These are phyloP conservation scores for Ochotona princeps DNA, from an alignment of 2,113 vertebrate genomes.

Conservation along the genomic window DNA sequence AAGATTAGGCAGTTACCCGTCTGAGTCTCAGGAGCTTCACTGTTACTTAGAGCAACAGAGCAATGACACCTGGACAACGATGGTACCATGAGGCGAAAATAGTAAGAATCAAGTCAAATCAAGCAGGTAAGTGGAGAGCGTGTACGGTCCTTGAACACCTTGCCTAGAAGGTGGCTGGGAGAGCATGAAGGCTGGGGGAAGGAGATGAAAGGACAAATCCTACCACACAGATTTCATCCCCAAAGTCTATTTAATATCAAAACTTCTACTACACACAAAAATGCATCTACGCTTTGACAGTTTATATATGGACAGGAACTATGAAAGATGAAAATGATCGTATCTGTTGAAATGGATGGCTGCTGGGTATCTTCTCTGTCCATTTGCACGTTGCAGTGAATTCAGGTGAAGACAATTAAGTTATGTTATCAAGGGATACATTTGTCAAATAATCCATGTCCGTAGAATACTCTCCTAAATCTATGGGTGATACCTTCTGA, in stretches of 20 bases:
- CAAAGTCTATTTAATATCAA: not conserved
- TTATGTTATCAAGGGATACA: not conserved
- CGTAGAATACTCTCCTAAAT: not conserved
- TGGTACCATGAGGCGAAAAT: not conserved
- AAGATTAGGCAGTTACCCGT: not conserved
- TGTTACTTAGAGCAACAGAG: not conserved
- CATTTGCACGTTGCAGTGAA: not conserved
- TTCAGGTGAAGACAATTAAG: not conserved
- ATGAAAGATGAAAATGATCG: not conserved
- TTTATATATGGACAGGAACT: not conserved
- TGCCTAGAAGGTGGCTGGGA: not conserved
- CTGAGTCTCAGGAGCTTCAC: not conserved
- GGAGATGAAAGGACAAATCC: not conserved
- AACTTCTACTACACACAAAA: not conserved
- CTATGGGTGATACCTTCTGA: not conserved
- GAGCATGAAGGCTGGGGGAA: not conserved
- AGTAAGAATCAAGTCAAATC: not conserved
- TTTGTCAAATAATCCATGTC: not conserved
- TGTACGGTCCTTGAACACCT: not conserved
- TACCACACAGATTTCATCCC: not conserved
- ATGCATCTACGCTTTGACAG: not conserved
- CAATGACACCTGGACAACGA: not conserved
- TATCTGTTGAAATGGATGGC: not conserved
- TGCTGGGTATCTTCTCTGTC: not conserved
- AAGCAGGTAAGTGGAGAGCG: too few relatives aligned